These are phyloP conservation scores for Himalopsyche anomala DNA, from an alignment of 2,888 invertebrate genomes.

Conservation along the genomic window DNA sequence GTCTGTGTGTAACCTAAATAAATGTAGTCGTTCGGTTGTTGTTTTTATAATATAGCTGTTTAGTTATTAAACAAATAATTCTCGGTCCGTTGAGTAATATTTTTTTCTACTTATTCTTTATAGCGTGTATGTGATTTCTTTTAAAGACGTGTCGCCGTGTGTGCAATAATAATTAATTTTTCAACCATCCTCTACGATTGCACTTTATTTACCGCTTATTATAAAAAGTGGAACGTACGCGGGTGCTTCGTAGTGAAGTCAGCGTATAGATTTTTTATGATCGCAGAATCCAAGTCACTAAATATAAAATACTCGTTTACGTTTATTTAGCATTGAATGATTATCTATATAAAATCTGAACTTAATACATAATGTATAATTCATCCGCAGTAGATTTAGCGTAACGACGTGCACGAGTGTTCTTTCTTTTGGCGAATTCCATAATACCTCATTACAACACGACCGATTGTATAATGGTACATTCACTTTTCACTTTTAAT, in stretches of 20 bases:
- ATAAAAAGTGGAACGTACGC: not conserved
- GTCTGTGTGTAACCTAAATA: slow-evolving; percentile 52
- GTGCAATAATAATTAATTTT: slow-evolving; percentile 35
- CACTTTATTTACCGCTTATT: slow-evolving; percentile 18
- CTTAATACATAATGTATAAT: not conserved
- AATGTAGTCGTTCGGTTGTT: slow-evolving; percentile 56
- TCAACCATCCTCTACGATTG: slow-evolving; percentile 15
- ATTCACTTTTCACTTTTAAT: no score
- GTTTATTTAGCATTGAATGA: not conserved
- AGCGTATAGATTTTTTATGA: slow-evolving; percentile 18
- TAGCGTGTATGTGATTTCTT: slow-evolving; percentile 47
- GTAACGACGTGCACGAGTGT: not conserved
- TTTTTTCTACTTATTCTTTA: slow-evolving; percentile 39
- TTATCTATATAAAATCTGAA: slow-evolving; percentile 9
- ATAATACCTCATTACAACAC: no score
- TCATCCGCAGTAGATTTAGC: not conserved
- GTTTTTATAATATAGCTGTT: slow-evolving; percentile 53
- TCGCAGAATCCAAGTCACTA: slow-evolving; percentile 22
- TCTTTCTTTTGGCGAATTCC: no score
- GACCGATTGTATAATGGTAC: no score
- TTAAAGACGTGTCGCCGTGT: not conserved
- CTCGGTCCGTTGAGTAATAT: slow-evolving; percentile 7
- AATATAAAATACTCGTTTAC: not conserved
- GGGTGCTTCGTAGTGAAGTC: not conserved
- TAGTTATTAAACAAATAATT: slow-evolving; percentile 54